Base-by-base conservation (phyloP, 1,140 invertebrate genomes). In the Druon quercuslanigerum region DNA sequence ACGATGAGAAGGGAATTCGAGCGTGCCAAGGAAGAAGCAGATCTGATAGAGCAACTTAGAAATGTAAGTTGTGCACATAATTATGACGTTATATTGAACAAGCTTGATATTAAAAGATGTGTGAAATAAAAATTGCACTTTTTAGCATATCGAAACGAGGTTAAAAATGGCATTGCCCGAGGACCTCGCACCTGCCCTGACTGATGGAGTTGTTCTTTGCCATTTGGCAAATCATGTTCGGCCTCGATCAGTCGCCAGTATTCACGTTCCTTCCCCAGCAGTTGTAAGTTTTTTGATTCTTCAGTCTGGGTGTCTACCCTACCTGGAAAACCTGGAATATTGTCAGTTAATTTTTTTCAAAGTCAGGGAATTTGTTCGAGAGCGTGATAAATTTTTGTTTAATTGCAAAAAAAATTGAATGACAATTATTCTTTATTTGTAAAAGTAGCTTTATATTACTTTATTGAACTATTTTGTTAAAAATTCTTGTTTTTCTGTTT, bases 241-340 rank as follows among this genome's bases (percentile, higher is more conserved):
- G 82, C 97, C 97, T 14, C 93, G 96, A 83, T 95, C 97, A 66
- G 97, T 99, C 51, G 95, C 96, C 71, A 98, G 96, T 87, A 98
- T 99, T 77, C 97, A 98, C 92, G 97, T 99, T 85, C 97, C 97
- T 81, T 98, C 97, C 78, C 96, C 97, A 74, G 96, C 97, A 86
- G 97, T 98, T 93, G 97, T 98, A 91, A 94, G 94, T 92, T 16
- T 57, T 52, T 72, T 57, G 11, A 16, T 60, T 66, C 19, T 46
- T 60, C 12, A 76, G 20, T 25, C 20, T 2, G 20, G 20, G 3
- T 25, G 20, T 25, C 20, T 25, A 25, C 20, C 20, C 20, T 1
- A 25, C 20, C 20, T 25, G 20, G 20, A 25, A 25, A 25, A 25
- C 20, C 20, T 25, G 20, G 20, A 25, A 25, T n/a, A n/a, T 25